These are phyloP conservation scores for Alviniconcha strummeri DNA, from an alignment of 2,888 invertebrate species.

Conservation along the genomic window DNA sequence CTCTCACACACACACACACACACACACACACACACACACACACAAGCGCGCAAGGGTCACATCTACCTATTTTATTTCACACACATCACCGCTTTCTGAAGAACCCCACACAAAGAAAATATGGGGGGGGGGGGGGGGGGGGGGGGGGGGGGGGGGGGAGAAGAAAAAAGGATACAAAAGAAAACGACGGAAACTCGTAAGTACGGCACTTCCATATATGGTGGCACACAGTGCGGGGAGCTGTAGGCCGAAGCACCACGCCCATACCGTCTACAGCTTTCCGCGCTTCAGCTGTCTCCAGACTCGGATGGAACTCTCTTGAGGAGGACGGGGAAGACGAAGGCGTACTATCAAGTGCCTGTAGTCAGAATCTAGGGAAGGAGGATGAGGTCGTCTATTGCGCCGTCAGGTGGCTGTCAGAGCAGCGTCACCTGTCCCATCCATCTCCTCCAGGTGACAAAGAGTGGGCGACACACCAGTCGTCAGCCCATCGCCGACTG, in stretches of 20 bases:
- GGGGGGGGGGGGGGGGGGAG: background rate
- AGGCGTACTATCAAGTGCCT: too few relatives aligned
- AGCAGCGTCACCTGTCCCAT: constrained; percentile 26
- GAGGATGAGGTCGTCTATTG: background rate
- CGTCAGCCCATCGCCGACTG: background rate
- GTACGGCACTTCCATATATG: too few relatives aligned
- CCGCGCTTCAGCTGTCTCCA: too few relatives aligned
- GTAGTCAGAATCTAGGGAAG: too few relatives aligned
- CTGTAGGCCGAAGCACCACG: too few relatives aligned
- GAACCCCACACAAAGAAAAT: background rate
- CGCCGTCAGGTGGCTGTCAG: constrained; percentile 33
- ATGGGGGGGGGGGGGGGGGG: background rate
- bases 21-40: background rate
- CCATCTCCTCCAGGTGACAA: background rate
- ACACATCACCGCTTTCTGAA: background rate
- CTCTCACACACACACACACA: background rate
- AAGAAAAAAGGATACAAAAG: background rate
- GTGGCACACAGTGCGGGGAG: too few relatives aligned
- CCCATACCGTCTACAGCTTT: too few relatives aligned
- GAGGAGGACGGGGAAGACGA: too few relatives aligned
- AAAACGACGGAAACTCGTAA: too few relatives aligned
- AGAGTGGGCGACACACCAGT: background rate
- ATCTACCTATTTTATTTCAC: background rate
- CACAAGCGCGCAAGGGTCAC: background rate
- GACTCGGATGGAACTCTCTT: too few relatives aligned